Evolutionary conservation across 2,113 vertebrate species (phyloP).

Genomic region (Phaethornis superciliosus): DNA sequence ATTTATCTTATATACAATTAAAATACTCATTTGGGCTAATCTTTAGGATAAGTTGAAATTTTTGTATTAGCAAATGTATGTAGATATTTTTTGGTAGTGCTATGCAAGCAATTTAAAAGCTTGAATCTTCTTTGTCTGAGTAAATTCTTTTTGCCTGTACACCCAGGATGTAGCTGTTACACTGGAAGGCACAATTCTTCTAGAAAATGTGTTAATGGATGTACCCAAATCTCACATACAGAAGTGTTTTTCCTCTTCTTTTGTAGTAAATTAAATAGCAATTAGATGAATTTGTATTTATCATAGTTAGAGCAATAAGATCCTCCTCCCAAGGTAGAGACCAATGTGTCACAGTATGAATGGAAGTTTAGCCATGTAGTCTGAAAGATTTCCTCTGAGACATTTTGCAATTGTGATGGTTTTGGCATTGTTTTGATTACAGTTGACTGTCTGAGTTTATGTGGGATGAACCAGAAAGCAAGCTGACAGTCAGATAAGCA

Average conservation of each 20-base stretch:
- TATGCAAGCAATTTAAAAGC: neutral
- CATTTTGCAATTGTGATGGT: neutral
- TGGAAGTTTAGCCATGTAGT: neutral
- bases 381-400: neutral
- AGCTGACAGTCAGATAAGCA: neutral
- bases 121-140: neutral
- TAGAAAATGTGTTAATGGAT: neutral
- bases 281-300: neutral
- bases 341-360: neutral
- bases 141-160: neutral
- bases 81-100: neutral
- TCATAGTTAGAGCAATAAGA: neutral
- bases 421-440: neutral
- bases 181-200: neutral
- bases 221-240: neutral
- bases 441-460: neutral
- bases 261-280: neutral
- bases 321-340: neutral
- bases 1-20: neutral
- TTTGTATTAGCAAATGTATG: neutral
- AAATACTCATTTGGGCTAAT: neutral
- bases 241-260: neutral
- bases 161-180: neutral
- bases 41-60: neutral
- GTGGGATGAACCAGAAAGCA: neutral